Evolutionary conservation across 2,113 vertebrate species (phyloP), one percentile per base, ranked within the genome.

Genomic region (Tringa solitaria): DNA sequence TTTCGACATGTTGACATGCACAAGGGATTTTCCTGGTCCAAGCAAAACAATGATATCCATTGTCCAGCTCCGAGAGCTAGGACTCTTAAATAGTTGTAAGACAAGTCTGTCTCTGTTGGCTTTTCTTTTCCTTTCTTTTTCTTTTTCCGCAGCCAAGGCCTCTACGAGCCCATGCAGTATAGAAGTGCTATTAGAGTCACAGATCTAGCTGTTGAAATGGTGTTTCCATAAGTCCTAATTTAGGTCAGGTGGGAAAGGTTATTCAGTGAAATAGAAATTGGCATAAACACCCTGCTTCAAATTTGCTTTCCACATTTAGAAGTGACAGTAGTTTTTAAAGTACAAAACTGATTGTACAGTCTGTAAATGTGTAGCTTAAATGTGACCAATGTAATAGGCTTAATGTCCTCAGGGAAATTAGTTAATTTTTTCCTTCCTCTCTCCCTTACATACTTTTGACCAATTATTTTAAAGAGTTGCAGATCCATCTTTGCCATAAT

Each of bases 401-500:
- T 41, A 41, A 63, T 57, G 48, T 68, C 88, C 84, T 63, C 30
- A 5, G 70, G 80, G 80, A 89, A 91, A 63, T 46, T 2, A 57
- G 33, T 65, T 80, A 32, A 54, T 75, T 50, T 93, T 90, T 88
- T 27, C 79, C 70, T 93, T 82, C 84, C 70, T 88, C 45, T 45
- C 59, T 53, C 56, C 57, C 64, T 76, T 41, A 30, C 48, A 28
- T 79, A 57, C 57, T 78, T 87, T 45, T 46, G 33, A 33, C 39
- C 86, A 81, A 77, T 89, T 93, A 84, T 77, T 68, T 84, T 92
- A 93, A 73, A 89, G 90, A 85, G 59, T 43, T 61, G 63, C 77
- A 90, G 89, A 80, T 87, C 75, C 35, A 53, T 45, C 59, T 93
- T 84, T 39, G 53, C 83, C 46, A 15, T 73, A 54, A 69, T 80